A percentile compares a stretch with the other conserved stretches of the same genome.
These are phyloP conservation scores for Patiria miniata DNA, from an alignment of 35 echinoderm and acorn worm species.

Conservation along the genomic window DNA sequence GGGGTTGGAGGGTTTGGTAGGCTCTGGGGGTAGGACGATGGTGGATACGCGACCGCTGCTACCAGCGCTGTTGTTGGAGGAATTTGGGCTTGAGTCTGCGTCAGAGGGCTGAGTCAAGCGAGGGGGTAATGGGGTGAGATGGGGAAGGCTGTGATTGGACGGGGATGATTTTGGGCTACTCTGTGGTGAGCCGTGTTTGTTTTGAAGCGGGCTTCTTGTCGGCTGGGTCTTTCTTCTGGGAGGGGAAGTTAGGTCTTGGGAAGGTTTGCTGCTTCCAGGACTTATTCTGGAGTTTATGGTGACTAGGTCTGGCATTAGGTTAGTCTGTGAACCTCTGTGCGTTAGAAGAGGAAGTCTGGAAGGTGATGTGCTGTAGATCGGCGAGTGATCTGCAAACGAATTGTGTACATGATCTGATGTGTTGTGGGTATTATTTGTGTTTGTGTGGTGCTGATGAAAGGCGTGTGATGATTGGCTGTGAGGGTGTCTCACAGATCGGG, in stretches of 20 bases:
- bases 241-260: background rate
- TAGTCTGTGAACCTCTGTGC: background rate
- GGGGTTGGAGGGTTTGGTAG: background rate
- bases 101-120: background rate
- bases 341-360: background rate
- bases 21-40: background rate
- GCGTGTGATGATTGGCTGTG: slow-evolving; percentile 4
- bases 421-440: background rate
- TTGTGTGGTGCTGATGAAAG: background rate
- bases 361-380: background rate
- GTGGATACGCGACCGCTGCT: background rate
- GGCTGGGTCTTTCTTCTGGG: background rate
- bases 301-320: background rate
- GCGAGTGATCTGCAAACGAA: background rate
- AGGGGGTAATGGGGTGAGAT: background rate
- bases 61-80: slow-evolving; percentile 9
- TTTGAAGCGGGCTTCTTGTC: background rate
- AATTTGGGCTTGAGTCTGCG: background rate
- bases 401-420: background rate
- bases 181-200: background rate
- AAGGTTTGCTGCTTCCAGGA: background rate
- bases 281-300: background rate
- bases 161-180: background rate
- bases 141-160: background rate
- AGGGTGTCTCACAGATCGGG: background rate